These are phyloP conservation scores for Bombus affinis DNA, from an alignment of 1,140 invertebrate species.

Conservation along the genomic window DNA sequence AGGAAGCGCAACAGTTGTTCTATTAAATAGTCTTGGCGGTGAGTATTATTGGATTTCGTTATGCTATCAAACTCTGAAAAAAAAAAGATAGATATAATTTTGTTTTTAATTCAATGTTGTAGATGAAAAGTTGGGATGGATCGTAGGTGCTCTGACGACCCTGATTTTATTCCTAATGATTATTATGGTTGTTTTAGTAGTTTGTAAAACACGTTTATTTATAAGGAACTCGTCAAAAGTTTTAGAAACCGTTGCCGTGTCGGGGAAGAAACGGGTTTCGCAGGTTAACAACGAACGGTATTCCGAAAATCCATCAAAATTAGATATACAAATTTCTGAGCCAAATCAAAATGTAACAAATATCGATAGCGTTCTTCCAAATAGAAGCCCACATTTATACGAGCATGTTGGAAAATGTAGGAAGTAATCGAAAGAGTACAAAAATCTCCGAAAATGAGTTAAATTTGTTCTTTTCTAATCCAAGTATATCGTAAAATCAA, in stretches of 20 bases:
- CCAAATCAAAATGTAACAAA: slow-evolving; percentile 43
- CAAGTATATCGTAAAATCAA: background rate
- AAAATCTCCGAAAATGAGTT: slow-evolving; percentile 60
- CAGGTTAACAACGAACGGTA: slow-evolving; percentile 41
- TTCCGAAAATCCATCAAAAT: slow-evolving; percentile 57
- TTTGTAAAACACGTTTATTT: slow-evolving; percentile 75
- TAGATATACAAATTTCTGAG: slow-evolving; percentile 64
- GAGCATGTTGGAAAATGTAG: slow-evolving; percentile 58
- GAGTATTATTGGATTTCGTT: background rate
- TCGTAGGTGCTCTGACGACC: slow-evolving; percentile 77
- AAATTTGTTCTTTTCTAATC: background rate
- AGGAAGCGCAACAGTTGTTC: slow-evolving; percentile 72
- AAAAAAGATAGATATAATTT: background rate
- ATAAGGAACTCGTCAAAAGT: slow-evolving; percentile 63
- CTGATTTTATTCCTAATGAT: slow-evolving; percentile 78
- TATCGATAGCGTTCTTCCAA: slow-evolving; percentile 67
- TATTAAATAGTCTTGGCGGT: slow-evolving; percentile 74
- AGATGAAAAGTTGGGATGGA: slow-evolving; percentile 79
- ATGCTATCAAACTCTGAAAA: background rate
- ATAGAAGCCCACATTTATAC: slow-evolving; percentile 71
- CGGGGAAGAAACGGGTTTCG: slow-evolving; percentile 50
- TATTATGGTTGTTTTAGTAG: slow-evolving; percentile 76
- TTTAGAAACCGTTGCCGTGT: slow-evolving; percentile 69
- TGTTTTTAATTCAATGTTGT: slow-evolving; percentile 12
- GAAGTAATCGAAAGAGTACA: slow-evolving; percentile 55